Evolutionary conservation across 2,113 vertebrate genomes (phyloP).

Genomic region (Petroica traversi): DNA sequence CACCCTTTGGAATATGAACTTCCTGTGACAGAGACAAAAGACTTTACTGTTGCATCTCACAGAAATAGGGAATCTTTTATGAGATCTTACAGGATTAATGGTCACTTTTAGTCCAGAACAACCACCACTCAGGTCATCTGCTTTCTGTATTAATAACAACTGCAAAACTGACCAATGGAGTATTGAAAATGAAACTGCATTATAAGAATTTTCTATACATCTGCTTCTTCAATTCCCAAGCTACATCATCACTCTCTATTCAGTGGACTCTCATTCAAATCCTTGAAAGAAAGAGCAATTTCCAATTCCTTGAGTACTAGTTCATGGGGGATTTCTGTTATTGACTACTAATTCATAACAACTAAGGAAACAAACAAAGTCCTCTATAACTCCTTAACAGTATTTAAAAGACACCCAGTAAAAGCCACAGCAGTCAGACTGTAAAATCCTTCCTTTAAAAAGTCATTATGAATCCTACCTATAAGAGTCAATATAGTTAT

Average conservation of each 20-base stretch:
- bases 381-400: not conserved
- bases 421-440: not conserved
- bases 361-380: conserved; percentile 1
- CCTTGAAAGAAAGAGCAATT: not conserved
- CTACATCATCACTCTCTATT: not conserved
- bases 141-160: not conserved
- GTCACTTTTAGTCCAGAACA: not conserved
- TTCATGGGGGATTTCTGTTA: not conserved
- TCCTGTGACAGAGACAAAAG: not conserved
- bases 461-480: not conserved
- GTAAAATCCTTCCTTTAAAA: not conserved
- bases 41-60: not conserved
- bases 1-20: not conserved
- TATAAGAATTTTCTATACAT: not conserved
- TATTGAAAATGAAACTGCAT: not conserved
- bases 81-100: not conserved
- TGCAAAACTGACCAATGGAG: not conserved
- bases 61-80: not conserved
- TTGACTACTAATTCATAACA: not conserved
- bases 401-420: not conserved
- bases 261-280: not conserved
- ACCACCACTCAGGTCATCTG: not conserved
- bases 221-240: not conserved
- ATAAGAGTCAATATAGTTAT: not conserved
- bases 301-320: not conserved